Evolutionary conservation across 2,888 invertebrate species (phyloP), one percentile per base, ranked within the genome.

Genomic region (Meandrusa payeni): DNA sequence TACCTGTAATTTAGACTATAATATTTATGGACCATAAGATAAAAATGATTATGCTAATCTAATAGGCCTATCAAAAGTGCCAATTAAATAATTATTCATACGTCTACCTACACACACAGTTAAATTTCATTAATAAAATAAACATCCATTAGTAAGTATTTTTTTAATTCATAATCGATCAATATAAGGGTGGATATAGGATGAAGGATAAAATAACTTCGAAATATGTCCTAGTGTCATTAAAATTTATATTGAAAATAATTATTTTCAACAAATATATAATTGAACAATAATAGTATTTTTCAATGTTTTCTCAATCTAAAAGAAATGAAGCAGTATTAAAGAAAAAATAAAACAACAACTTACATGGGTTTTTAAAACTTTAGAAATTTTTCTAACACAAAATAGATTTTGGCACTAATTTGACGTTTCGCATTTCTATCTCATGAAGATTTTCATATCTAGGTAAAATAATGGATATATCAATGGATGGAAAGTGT

Each of bases 51-150:
- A 47, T 56, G 57, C 52, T 52, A 61, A 55, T 66, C 61, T 76
- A 75, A 60, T 82, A 82, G 81, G 82, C 82, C 80, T 77, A 73
- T 64, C 51, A 63, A 57, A 66, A 63, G 22, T 49, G 48, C 44
- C 50, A 41, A 53, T 46, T 41, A 51, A 51, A 46, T 33, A 41
- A 41, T 23, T 12, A 32, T 23, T 28, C 13, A n/a, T 26, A 15
- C 12, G 11, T 32, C 9, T 43, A 29, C 9, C 17, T 20, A 38
- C 7, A 28, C 15, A 26, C 13, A 33, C 6, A 10, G 3, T 7
- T 20, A 19, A 7, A 20, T 17, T 37, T 12, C 2, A 1, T 28
- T 5, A 20, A 3, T 7, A 13, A 27, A 27, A 13, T n/a, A 27
- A 37, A 28, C n/a, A 10, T 9, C 17, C 2, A 26, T 26, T 12